A percentile compares a stretch with the other conserved stretches of the same genome.
Evolutionary conservation across 2,113 vertebrate species (phyloP).

Genomic region (Fregetta grallaria): DNA sequence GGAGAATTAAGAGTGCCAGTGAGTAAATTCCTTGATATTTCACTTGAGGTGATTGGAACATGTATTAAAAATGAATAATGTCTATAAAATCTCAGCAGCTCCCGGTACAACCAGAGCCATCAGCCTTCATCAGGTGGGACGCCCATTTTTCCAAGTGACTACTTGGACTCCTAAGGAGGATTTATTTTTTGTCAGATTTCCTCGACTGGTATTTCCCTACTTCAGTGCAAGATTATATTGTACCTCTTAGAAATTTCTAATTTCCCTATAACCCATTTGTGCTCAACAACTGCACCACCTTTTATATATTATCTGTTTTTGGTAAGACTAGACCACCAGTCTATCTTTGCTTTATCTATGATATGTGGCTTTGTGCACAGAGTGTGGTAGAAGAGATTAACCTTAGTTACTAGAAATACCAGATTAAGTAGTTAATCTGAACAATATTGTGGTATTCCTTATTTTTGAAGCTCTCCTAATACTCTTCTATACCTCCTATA

Average conservation of each 20-base stretch:
- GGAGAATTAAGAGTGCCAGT: not conserved
- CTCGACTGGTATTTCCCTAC: not conserved
- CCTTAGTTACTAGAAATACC: not conserved
- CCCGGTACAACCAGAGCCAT: not conserved
- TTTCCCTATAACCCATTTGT: not conserved
- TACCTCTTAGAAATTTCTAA: not conserved
- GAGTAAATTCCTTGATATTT: not conserved
- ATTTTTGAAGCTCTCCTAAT: not conserved
- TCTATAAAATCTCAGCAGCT: not conserved
- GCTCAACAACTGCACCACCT: not conserved
- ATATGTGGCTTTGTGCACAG: rapidly evolving
- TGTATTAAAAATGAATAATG: not conserved
- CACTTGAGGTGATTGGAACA: not conserved
- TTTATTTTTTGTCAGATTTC: not conserved
- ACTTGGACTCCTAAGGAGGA: not conserved
- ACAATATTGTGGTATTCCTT: not conserved
- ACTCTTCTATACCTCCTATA: not conserved
- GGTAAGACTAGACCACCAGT: too few relatives aligned
- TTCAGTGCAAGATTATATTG: not conserved
- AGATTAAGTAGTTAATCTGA: not conserved
- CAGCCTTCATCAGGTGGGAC: not conserved
- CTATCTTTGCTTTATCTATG: not conserved
- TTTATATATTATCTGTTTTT: not conserved
- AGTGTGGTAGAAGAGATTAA: not conserved
- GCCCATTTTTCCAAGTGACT: not conserved